Base-by-base conservation (phyloP, 2,113 vertebrate genomes). In the Agapornis roseicollis region DNA sequence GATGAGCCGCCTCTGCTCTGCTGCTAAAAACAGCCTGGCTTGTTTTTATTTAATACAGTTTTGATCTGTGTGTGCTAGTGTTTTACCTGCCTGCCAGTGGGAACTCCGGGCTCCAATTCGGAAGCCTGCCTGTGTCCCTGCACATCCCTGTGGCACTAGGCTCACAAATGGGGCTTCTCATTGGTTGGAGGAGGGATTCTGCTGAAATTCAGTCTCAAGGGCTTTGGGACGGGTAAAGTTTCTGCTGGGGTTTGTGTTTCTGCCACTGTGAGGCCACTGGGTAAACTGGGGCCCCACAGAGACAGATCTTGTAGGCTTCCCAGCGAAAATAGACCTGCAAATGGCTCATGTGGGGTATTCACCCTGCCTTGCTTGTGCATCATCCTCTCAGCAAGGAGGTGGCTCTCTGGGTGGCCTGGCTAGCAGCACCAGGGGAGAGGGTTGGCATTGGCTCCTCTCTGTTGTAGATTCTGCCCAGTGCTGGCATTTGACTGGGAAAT, bases 21-120 rank as follows among this genome's bases (percentile, higher is more conserved):
- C 70, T 86, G 89, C 94, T 93, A 95, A 96, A 97, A 96, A 85
- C 91, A 93, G 46, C 84, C 42, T 6, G 1, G 29, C 68, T 76
- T 88, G 87, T 90, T 97, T 94, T 94, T 89, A 90, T 97, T 94
- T 94, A 65, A 93, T 89, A n/a, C 39, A 23, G 85, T 88, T 94
- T 89, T 88, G 91, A 74, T 94, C 88, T 78, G 61, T 11, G 22
- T 90, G 83, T 73, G 91, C 85, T 68, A 82, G 77, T 70, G 73
- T 90, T 92, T 97, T 93, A 96, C 92, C 88, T 96, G 89, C 94
- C 82, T 33, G n/a, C 0, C 1, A 88, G 93, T 92, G 93, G 82
- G 89, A 95, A 85, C 84, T 88, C 78, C 27, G 13, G 80, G 64
- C 83, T 81, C 66, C 37, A 9, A 58, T 44, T 66, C 42, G 56